Percentiles rank a stretch among this genome's conserved stretches.
These are phyloP conservation scores for Polydrusus pterygomalis DNA, from an alignment of 2,888 invertebrate species.

Conservation along the genomic window DNA sequence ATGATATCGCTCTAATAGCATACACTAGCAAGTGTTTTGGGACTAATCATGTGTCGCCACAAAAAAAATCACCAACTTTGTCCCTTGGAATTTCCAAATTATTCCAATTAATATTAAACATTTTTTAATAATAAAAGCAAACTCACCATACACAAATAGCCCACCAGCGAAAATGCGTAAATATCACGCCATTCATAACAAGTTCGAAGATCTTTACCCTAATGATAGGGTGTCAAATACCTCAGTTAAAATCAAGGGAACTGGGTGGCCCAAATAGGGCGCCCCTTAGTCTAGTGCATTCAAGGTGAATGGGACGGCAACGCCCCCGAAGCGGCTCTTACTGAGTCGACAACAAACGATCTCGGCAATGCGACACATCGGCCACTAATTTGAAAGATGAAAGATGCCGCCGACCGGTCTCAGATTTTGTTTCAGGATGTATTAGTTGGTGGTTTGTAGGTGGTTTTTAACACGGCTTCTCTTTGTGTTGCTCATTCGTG, in stretches of 20 bases:
- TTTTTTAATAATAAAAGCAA: no score
- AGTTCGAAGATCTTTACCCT: neutral
- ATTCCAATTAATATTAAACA: no score
- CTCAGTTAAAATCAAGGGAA: conserved; percentile 15
- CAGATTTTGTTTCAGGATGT: conserved; percentile 52
- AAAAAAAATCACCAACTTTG: no score
- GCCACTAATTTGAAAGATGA: conserved; percentile 54
- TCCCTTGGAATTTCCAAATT: no score
- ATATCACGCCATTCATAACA: neutral
- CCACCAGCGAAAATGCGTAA: neutral
- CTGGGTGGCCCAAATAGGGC: conserved; percentile 54
- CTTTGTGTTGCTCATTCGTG: conserved; percentile 46
- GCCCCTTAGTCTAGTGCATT: conserved; percentile 51
- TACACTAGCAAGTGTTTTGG: no score
- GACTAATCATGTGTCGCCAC: no score
- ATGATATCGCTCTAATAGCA: no score
- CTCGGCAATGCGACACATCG: conserved; percentile 55
- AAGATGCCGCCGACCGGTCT: conserved; percentile 52
- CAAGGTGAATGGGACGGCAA: conserved; percentile 51
- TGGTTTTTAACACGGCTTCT: conserved; percentile 54
- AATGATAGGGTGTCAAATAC: conserved; percentile 14
- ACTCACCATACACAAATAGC: neutral
- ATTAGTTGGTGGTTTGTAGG: conserved; percentile 53
- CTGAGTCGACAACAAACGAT: conserved; percentile 43
- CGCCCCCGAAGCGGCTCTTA: conserved; percentile 42